A percentile compares a stretch with the other conserved stretches of the same genome.
Conservation (phyloP, 2,113 vertebrate genomes). For the Lasiurus cinereus region DNA sequence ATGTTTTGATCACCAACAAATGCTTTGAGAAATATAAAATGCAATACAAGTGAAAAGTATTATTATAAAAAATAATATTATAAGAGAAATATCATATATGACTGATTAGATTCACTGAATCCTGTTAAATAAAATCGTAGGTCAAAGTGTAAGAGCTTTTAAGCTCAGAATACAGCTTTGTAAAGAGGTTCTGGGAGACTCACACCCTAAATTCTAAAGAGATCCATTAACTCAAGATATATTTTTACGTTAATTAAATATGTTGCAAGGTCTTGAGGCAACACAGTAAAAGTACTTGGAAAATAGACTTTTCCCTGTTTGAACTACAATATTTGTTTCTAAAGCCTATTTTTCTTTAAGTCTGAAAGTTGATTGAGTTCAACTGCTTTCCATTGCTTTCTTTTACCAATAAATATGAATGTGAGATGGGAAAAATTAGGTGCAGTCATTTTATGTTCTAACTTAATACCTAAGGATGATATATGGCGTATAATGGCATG, state of each 20-base stretch:
- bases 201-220: not conserved
- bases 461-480: no score
- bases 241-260: not conserved
- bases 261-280: not conserved
- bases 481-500: rapidly evolving
- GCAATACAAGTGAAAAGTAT: not conserved
- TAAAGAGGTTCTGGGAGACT: not conserved
- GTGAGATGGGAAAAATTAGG: not conserved
- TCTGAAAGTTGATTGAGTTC: not conserved
- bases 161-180: not conserved
- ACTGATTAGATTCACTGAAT: not conserved
- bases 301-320: not conserved
- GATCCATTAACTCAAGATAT: not conserved
- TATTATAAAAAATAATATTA: not conserved
- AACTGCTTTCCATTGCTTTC: not conserved
- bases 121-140: not conserved
- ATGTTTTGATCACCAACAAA: not conserved
- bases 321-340: not conserved
- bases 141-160: not conserved
- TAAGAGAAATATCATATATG: not conserved
- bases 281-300: not conserved
- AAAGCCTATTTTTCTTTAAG: not conserved
- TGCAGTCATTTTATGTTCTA: not conserved
- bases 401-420: not conserved
- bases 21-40: not conserved